Percentiles rank a stretch among this genome's conserved stretches.
These are phyloP conservation scores for Drosophila dives DNA, from an alignment of 2,888 invertebrate genomes.

Conservation along the genomic window DNA sequence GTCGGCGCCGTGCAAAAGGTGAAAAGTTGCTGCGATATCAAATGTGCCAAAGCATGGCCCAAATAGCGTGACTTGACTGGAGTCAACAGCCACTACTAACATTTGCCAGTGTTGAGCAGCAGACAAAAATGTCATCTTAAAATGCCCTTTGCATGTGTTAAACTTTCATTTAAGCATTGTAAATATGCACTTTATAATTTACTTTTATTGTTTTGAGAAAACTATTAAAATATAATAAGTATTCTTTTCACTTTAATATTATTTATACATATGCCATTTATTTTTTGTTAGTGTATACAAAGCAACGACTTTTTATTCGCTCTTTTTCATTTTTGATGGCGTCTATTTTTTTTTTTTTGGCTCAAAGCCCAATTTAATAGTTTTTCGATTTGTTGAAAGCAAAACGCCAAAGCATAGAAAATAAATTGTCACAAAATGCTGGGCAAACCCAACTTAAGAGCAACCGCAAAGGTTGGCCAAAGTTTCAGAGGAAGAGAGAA, in stretches of 20 bases:
- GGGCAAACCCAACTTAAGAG: constrained; percentile 39
- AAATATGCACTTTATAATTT: background rate
- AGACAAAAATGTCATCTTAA: background rate
- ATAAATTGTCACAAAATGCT: constrained; percentile 79
- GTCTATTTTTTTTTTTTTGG: constrained; percentile 47
- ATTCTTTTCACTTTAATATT: background rate
- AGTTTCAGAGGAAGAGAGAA: constrained; percentile 48
- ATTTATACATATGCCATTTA: background rate
- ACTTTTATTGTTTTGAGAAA: background rate
- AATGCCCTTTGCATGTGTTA: background rate
- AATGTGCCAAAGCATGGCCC: constrained; percentile 64
- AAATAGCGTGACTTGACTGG: constrained; percentile 66
- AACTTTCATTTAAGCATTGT: too few species aligned
- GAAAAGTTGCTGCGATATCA: constrained; percentile 73
- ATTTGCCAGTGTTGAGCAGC: background rate
- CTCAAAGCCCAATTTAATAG: constrained; percentile 80
- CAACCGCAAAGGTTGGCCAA: constrained; percentile 59
- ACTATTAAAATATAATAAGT: background rate
- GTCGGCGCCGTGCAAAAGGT: constrained; percentile 63
- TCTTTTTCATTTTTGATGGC: constrained; percentile 18
- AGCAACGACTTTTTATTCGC: constrained; percentile 17
- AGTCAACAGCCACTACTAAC: constrained; percentile 46
- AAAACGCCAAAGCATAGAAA: constrained; percentile 77
- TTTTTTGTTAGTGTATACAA: constrained; percentile 34
- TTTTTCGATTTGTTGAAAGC: constrained; percentile 80